Evolutionary conservation across 2,888 invertebrate genomes (phyloP), one percentile per base, ranked within the genome.

Genomic region (Patella ulyssiponensis): DNA sequence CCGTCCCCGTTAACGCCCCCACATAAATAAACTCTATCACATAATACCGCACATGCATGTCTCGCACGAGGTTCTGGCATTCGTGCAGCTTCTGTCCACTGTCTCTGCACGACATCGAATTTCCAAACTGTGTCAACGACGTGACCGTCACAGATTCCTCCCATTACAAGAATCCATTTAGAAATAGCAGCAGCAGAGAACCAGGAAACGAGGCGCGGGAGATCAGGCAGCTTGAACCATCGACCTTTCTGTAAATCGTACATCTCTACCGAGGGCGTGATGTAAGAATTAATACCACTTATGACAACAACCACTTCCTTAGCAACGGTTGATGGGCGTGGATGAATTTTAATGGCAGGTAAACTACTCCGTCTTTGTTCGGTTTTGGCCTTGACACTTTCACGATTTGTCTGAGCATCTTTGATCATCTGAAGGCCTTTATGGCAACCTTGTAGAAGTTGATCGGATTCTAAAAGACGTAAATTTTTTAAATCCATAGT

Each of bases 261-360:
- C 88, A 90, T 89, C 80, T 91, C 91, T 23, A 90, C 89, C 15
- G 87, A 84, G 74, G 84, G 85, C 5, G 88, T 87, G 17, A 88
- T 85, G 79, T 85, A 87, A 70, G 77, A 76, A 64, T 82, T 83
- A 73, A 86, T 84, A 52, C 87, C 83, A 5, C 91, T 90, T 12
- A 91, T 83, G 1, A 89, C 85, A n/a, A 91, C 90, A 79, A 92
- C 82, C 44, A 89, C 89, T 75, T 91, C 90, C 76, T 90, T 91
- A 58, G 91, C 91, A 20, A 92, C 88, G 9, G 91, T 91, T 27
- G 91, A 91, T 15, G 91, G 91, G 58, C 91, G 82, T 7, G 90
- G 91, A 51, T 86, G 87, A 64, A 88, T 84, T 64, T 85, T 82
- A 20, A 81, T 81, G 71, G 64, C 64, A 11, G 89, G 90, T 89